Conservation (phyloP, 2,888 invertebrate genomes). For the Eudemis profundana region DNA sequence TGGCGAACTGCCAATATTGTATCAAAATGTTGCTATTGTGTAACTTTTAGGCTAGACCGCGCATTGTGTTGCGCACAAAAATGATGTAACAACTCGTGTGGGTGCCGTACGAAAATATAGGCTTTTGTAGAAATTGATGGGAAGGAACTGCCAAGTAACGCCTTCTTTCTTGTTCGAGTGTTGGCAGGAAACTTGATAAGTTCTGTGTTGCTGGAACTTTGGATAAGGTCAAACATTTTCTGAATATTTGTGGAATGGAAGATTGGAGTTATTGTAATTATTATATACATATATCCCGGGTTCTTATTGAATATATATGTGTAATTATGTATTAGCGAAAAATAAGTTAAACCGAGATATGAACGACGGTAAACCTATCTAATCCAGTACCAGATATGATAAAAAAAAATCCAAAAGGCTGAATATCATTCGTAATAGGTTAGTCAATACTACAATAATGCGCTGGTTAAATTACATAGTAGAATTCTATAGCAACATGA, state of each 20-base stretch:
- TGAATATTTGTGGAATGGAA: conserved; percentile 9
- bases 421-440: too few relatives aligned
- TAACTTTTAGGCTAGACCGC: conserved; percentile 29
- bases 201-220: conserved; percentile 2
- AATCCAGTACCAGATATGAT: too few relatives aligned
- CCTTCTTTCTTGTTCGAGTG: conserved; percentile 10
- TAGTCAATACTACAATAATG: too few relatives aligned
- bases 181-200: conserved; percentile 15
- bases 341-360: too few relatives aligned
- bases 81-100: neutral
- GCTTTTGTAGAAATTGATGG: neutral
- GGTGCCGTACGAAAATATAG: neutral
- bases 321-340: too few relatives aligned
- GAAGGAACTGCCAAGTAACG: conserved; percentile 30
- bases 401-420: too few relatives aligned
- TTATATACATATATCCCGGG: neutral
- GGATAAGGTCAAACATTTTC: conserved; percentile 13
- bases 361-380: too few relatives aligned
- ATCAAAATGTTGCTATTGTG: conserved; percentile 25
- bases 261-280: neutral
- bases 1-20: conserved; percentile 27
- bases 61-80: neutral
- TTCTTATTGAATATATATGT: too few relatives aligned
- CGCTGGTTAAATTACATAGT: too few relatives aligned
- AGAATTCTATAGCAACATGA: too few relatives aligned